Percentiles rank a stretch among this genome's conserved stretches.
Conservation (phyloP, 2,888 invertebrate species). For the Cordilura impudica region DNA sequence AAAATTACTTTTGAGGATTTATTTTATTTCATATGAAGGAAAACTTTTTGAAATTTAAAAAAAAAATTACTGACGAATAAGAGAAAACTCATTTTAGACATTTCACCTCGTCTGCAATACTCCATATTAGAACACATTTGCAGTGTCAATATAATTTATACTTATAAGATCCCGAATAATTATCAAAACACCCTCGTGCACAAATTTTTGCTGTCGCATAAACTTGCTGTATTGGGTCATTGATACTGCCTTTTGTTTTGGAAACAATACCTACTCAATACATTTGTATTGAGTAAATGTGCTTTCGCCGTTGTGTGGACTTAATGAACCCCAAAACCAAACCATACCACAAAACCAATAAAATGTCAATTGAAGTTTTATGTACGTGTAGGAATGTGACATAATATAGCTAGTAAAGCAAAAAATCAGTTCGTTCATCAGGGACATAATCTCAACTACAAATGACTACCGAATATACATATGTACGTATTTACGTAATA, state of each 20-base stretch:
- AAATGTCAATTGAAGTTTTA: conserved; percentile 55
- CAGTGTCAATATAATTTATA: too few species aligned
- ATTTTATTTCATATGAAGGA: too few species aligned
- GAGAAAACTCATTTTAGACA: too few species aligned
- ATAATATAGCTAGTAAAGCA: neutral
- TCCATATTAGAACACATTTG: too few species aligned
- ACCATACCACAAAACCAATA: conserved; percentile 57
- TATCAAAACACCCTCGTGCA: neutral
- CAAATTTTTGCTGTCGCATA: conserved; percentile 39
- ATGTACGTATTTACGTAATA: too few species aligned
- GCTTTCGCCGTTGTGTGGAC: neutral
- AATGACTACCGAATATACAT: too few species aligned
- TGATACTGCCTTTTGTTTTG: conserved; percentile 48
- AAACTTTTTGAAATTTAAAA: too few species aligned
- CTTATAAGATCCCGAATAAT: too few species aligned
- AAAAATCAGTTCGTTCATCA: neutral
- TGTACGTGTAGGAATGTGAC: conserved; percentile 27
- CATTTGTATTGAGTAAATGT: neutral
- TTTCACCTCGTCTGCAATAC: too few species aligned
- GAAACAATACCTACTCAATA: conserved; percentile 14
- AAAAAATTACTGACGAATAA: too few species aligned
- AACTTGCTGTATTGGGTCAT: conserved; percentile 57
- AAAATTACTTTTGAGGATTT: too few species aligned
- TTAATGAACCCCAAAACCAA: conserved; percentile 60
- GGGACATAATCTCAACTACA: neutral